Conservation (phyloP, 2,797 vertebrate genomes). For the Manis pentadactyla region DNA sequence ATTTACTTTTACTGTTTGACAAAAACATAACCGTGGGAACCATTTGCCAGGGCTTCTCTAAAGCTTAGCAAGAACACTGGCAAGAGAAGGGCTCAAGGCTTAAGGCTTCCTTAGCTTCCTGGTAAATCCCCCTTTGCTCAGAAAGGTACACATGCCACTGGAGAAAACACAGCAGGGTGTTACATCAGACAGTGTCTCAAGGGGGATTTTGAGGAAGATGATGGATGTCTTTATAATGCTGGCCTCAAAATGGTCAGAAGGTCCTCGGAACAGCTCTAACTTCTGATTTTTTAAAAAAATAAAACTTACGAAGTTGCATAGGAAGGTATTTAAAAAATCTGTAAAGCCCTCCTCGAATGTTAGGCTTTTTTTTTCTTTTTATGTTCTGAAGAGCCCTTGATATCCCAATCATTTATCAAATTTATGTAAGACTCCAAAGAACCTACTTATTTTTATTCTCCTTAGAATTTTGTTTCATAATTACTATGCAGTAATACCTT, state of each 20-base stretch:
- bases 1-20: constrained; percentile 32
- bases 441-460: not conserved
- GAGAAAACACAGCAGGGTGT: not conserved
- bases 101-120: not conserved
- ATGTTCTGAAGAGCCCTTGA: not conserved
- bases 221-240: not conserved
- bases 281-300: not conserved
- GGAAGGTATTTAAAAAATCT: not conserved
- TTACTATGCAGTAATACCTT: not conserved
- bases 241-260: not conserved
- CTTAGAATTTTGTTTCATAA: constrained; percentile 27
- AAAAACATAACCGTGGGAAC: not conserved
- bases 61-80: not conserved
- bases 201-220: not conserved
- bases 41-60: not conserved
- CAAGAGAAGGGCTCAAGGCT: not conserved
- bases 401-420: not conserved
- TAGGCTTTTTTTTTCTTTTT: not conserved
- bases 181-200: not conserved
- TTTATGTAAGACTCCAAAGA: not conserved
- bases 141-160: not conserved
- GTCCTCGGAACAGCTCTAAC: not conserved
- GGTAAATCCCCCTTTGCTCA: not conserved
- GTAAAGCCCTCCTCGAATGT: not conserved
- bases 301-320: not conserved